Evolutionary conservation across 2,797 vertebrate genomes (phyloP).

Genomic region (Sebastes alutus): DNA sequence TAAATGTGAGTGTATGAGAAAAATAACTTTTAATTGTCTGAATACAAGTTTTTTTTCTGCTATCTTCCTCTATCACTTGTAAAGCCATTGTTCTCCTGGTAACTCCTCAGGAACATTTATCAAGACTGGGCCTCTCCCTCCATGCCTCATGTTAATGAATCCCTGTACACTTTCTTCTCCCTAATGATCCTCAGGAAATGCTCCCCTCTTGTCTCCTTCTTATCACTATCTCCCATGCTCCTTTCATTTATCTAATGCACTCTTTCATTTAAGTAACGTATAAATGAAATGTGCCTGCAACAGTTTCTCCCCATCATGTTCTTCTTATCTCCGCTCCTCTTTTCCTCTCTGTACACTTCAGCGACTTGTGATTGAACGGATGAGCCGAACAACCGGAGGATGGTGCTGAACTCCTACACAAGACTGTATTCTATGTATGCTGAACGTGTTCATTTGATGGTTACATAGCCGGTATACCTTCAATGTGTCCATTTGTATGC

Average conservation of each 20-base stretch:
- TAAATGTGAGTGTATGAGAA: not conserved
- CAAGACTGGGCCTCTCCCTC: conserved; percentile 44
- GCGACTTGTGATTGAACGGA: conserved; percentile 59
- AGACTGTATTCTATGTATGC: conserved; percentile 25
- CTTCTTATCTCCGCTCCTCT: conserved; percentile 47
- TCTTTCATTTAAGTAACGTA: conserved; percentile 64
- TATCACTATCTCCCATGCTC: conserved; percentile 66
- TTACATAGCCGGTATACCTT: not conserved
- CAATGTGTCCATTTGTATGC: not conserved
- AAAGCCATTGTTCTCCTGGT: conserved; percentile 40
- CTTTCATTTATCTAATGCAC: conserved; percentile 66
- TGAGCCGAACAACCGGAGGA: conserved; percentile 51
- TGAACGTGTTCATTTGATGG: not conserved
- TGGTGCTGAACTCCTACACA: conserved; percentile 48
- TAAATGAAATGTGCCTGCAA: conserved; percentile 60
- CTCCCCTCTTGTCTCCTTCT: conserved; percentile 61
- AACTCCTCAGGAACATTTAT: conserved; percentile 61
- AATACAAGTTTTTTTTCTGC: conserved; percentile 25
- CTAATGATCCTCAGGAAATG: conserved; percentile 69
- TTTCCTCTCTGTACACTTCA: conserved; percentile 6
- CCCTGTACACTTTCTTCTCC: conserved; percentile 49
- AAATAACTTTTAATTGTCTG: conserved; percentile 41
- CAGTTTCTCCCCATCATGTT: conserved; percentile 56
- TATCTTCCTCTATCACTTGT: conserved; percentile 53
- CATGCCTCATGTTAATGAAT: conserved; percentile 69